Percentiles rank a stretch among this genome's conserved stretches.
Conservation (phyloP, 2,888 invertebrate species). For the Sinhomidia bicolor region DNA sequence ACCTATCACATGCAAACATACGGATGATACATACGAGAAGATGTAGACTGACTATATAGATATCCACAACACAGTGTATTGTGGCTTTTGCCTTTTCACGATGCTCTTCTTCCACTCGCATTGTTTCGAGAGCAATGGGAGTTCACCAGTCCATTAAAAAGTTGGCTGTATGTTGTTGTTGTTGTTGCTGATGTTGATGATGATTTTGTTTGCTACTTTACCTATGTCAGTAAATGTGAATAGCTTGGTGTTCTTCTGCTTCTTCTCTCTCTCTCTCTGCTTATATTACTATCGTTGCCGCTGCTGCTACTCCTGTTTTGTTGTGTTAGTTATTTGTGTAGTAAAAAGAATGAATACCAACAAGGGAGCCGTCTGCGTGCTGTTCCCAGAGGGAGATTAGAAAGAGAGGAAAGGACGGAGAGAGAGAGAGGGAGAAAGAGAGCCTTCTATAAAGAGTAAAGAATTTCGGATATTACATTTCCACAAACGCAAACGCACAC, state of each 20-base stretch:
- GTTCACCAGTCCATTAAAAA: conserved; percentile 69
- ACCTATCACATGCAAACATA: background rate
- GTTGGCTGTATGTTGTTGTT: conserved; percentile 53
- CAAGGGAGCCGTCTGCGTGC: conserved; percentile 52
- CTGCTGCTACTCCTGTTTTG: background rate
- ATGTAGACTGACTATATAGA: background rate
- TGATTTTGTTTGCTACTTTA: conserved; percentile 23
- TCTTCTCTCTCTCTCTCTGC: too few relatives aligned
- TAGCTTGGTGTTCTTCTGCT: background rate
- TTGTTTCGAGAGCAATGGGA: conserved; percentile 65
- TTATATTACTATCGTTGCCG: too few relatives aligned
- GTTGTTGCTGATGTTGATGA: conserved; percentile 4
- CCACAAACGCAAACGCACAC: conserved; percentile 38
- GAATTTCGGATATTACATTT: conserved; percentile 46
- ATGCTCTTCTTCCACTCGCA: background rate
- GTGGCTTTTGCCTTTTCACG: conserved; percentile 45
- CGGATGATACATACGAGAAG: background rate
- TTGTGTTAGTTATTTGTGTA: conserved; percentile 35
- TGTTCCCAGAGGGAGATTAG: conserved; percentile 1
- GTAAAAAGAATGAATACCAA: conserved; percentile 60
- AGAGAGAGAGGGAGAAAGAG: background rate
- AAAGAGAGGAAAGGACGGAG: background rate
- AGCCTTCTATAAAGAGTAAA: conserved; percentile 23
- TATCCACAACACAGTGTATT: background rate
- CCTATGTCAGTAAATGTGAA: background rate